Base-by-base conservation (phyloP, 2,888 invertebrate genomes). In the Cerastoderma edule region DNA sequence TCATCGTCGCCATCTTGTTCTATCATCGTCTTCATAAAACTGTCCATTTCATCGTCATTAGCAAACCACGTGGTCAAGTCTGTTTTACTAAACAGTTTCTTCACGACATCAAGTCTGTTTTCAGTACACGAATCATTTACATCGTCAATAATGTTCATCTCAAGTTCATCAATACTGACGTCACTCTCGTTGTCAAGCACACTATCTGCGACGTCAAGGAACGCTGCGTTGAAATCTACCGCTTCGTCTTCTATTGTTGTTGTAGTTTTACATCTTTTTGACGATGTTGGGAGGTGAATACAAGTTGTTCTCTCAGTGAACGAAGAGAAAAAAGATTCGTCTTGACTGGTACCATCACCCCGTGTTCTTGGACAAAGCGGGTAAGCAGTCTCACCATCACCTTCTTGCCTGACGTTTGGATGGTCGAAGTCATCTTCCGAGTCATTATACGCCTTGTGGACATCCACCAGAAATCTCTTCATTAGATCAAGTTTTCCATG, bases 1-100 rank as follows among this genome's bases (percentile, higher is more conserved):
- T 56, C 56, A 22, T 22, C 22, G 28, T 56, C 56, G 2, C 13
- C 24, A 22, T 53, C 28, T 56, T 56, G 56, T 56, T 56, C 56
- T 56, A 56, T 30, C 1, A 56, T 28, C 28, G 56, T 56, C 56
- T 56, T 28, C 56, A 56, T 56, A 56, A 56, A 56, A 56, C 56
- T 56, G 16, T 56, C 56, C 30, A 56, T 56, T 13, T 5, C 28
- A 5, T 27, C 32, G 28, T 56, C 56, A 13, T 56, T 32, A 24
- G 50, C 50, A 22, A 22, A 50, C 50, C 50, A 5, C n/a, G 30
- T 56, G 28, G 30, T 22, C 56, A 56, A 30, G 32, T 56, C 10
- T 10, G 2, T 13, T 56, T 30, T 56, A 30, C 56, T 56, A 8
- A 56, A 56, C 13, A 56, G 28, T 56, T 30, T 56, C 56, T 56